Percentiles rank a stretch among this genome's conserved stretches.
Conservation (phyloP, 2,888 invertebrate species). For the Diaperis boleti region DNA sequence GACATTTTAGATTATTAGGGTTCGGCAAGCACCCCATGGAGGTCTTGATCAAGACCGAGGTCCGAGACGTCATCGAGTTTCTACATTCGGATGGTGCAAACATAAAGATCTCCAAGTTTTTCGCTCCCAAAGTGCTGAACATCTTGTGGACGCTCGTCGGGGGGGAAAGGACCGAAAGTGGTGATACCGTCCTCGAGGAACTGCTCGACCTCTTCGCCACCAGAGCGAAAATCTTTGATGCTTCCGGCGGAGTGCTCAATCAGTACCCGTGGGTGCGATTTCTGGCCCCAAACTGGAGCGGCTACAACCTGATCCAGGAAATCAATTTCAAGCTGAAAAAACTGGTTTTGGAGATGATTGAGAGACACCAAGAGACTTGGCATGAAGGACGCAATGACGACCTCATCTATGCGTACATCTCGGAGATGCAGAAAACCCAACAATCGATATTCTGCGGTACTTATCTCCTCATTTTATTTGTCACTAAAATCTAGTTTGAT, state of each 20-base stretch:
- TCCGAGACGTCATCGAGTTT: conserved; percentile 63
- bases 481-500: neutral
- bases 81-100: conserved; percentile 52
- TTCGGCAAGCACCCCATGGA: conserved; percentile 68
- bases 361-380: conserved; percentile 69
- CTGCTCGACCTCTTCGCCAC: conserved; percentile 67
- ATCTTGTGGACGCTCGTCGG: conserved; percentile 75
- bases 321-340: conserved; percentile 70
- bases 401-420: conserved; percentile 73
- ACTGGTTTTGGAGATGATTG: conserved; percentile 71
- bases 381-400: conserved; percentile 67
- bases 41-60: conserved; percentile 67
- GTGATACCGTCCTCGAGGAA: conserved; percentile 62
- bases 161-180: conserved; percentile 64
- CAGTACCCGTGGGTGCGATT: conserved; percentile 64
- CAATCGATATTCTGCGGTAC: conserved; percentile 66
- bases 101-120: conserved; percentile 57
- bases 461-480: neutral
- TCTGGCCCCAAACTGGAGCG: conserved; percentile 72
- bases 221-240: conserved; percentile 68
- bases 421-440: conserved; percentile 68
- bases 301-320: conserved; percentile 71
- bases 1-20: conserved; percentile 68
- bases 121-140: conserved; percentile 73
- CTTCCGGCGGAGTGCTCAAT: conserved; percentile 48